phyloP scores from a whole-genome alignment of 2,113 vertebrate species.

The Hipposideros armiger region DNA sequence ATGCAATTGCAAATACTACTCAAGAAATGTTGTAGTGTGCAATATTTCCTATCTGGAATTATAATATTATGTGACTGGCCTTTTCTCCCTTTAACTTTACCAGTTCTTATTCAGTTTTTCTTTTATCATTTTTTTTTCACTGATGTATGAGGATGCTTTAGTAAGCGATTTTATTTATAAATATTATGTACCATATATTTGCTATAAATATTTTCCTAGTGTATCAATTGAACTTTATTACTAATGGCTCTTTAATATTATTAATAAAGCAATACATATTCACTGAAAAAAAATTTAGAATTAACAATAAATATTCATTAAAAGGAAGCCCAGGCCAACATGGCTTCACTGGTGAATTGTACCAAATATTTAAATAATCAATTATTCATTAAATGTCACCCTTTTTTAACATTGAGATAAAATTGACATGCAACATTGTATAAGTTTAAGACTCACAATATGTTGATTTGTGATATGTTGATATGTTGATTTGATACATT shows the following conservation, averaged over 20 bases:
- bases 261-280: not conserved
- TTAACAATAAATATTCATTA: not conserved
- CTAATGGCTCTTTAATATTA: not conserved
- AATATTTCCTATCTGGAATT: not conserved
- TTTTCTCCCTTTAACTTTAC: not conserved
- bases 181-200: not conserved
- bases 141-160: not conserved
- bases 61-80: not conserved
- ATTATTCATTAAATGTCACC: not conserved
- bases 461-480: not conserved
- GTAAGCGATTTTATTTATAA: not conserved
- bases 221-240: not conserved
- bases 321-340: not conserved
- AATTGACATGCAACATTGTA: not conserved
- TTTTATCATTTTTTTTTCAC: conserved; percentile 10
- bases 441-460: not conserved
- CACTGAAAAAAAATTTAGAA: not conserved
- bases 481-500: not conserved
- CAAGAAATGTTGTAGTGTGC: not conserved
- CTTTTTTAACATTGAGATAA: not conserved
- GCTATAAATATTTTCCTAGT: not conserved
- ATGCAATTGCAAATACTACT: not conserved
- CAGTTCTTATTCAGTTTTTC: not conserved
- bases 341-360: not conserved
- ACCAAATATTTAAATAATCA: not conserved